Base-by-base conservation (phyloP, 2,888 invertebrate genomes). In the Nyleta sp. region DNA sequence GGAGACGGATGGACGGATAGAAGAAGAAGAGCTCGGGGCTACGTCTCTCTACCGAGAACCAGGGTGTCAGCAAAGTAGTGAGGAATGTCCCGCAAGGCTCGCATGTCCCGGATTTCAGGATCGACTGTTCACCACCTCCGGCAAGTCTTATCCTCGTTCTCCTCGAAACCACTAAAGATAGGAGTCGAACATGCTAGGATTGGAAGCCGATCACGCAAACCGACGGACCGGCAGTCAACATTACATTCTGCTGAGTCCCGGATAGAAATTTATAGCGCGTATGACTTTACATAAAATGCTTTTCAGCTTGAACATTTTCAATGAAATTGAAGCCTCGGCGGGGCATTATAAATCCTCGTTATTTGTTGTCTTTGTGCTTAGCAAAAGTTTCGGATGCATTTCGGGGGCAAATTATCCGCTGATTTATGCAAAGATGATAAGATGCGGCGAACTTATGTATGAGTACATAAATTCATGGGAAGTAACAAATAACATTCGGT, bases 31-130 rank as follows among this genome's bases (percentile, higher is more conserved):
- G 75, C 79, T 77, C 53, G 75, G 44, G 80, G 81, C 80, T 74
- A 80, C 78, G 74, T 80, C 77, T 80, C 71, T 78, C 82, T 82
- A 87, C 84, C 85, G 71, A 87, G 86, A 87, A 86, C 83, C 80
- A 83, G 81, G 82, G 81, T 80, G 81, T 81, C 76, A 80, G 82
- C 79, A 80, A 82, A 82, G 81, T 80, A 84, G 81, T 77, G 79
- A 84, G 86, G 89, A 90, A 90, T 90, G 89, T 90, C 89, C 89
- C 90, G 88, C 86, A 86, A 88, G 90, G 88, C 89, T 89, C 88
- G 89, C 89, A 88, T 89, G 89, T 89, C 87, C 87, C 86, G 88
- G 88, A 88, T 89, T 88, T 88, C 86, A 81, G 81, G 77, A 81
- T 81, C 79, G 81, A 80, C 78, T 80, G 79, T 73, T 80, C 72